Evolutionary conservation across 2,888 invertebrate species (phyloP), one percentile per base, ranked within the genome.

Genomic region (Apodemia hepburni): DNA sequence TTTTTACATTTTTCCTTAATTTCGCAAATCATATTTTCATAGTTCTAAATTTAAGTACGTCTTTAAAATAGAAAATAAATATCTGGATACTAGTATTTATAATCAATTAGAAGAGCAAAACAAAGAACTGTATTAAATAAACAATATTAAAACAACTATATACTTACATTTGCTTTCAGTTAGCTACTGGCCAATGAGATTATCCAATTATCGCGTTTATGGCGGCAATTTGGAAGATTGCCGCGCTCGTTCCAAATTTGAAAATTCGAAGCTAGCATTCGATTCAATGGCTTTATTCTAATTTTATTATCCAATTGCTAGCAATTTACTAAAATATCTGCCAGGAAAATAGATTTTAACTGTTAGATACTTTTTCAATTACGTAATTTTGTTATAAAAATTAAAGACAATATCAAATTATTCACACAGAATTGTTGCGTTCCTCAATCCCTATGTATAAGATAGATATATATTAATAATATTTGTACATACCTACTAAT

Each of bases 141-240:
- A 47, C 58, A 60, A 63, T 58, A 60, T 63, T 60, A 60, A 64
- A 61, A 64, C 38, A 35, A 42, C 63, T 57, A 38, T 33, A 8
- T 33, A 63, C 54, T 79, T 79, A 81, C 83, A 84, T 80, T 81
- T 79, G 79, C 80, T 82, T 83, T 85, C 87, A 84, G 80, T 85
- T 84, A 84, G 83, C 86, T 84, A 81, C 84, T 76, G 83, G 75
- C 82, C 85, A 85, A 86, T 85, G 83, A 84, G 84, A 80, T 81
- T 81, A 81, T 82, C 84, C 85, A 84, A 85, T 87, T 86, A 86
- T 81, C 80, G 75, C 82, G 77, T 85, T 86, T 85, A 86, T 85
- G 77, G 80, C 78, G 71, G 85, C 83, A 80, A 86, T 87, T 87
- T 84, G 79, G 81, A 86, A 84, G 82, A 86, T 84, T 82, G 85